Base-by-base conservation (phyloP, 2,888 invertebrate genomes). In the Schizaphis graminum region DNA sequence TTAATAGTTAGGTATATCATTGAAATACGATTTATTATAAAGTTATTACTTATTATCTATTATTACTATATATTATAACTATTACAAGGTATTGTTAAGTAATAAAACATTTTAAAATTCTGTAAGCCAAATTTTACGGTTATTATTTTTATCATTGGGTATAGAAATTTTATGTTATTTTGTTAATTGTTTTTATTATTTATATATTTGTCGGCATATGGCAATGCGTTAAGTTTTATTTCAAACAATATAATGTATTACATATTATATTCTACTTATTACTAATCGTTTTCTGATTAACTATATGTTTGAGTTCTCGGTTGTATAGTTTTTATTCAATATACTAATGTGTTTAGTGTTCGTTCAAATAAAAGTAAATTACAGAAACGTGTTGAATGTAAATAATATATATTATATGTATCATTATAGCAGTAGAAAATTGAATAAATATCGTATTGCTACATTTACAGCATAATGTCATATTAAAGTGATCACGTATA, bases 1-100 rank as follows among this genome's bases (percentile, higher is more conserved):
- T 90, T 67, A 89, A 90, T 90, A 47, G 61, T 44, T 47, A 86
- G 8, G 35, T 57, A 57, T 61, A 57, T 61, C 61, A 90, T 90
- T 90, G 90, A 90, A 57, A 47, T 67, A 67, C 44, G n/a, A 90
- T 90, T 89, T 90, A 90, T 90, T 90, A 90, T 90, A 35, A 67
- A 90, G 47, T 90, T 61, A 90, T 90, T 47, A 90, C 90, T 90
- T 47, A 86, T 86, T 41, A 67, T 67, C 16, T 86, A 44, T 86
- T 47, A 47, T 86, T 86, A 86, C n/a, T 86, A 47, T 77, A 35
- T 77, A 89, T 89, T 89, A 89, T 35, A 89, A 89, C 61, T 61
- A 77, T 77, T 90, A 61, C 90, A 90, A 61, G 90, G 61, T 90
- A 90, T 90, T 90, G 47, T 90, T 90, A 61, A 90, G 90, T 90